phyloP scores from a whole-genome alignment of 2,888 invertebrate species.

The Melitaea athalia region DNA sequence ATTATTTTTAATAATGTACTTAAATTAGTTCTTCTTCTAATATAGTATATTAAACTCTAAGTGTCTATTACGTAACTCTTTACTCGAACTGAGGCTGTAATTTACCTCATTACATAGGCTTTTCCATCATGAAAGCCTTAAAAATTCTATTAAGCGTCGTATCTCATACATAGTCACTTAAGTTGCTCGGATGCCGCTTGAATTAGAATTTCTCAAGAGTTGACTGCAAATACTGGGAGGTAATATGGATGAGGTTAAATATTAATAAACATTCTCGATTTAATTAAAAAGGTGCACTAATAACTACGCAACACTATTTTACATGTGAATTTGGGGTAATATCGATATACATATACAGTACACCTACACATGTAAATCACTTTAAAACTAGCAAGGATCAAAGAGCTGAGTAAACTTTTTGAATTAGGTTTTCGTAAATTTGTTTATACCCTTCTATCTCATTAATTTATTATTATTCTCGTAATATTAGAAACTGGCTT shows the following conservation, averaged over 20 bases:
- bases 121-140: conserved; percentile 37
- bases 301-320: too few relatives aligned
- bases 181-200: conserved; percentile 17
- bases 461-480: too few relatives aligned
- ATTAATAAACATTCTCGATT: not conserved
- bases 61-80: conserved; percentile 39
- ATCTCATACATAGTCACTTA: conserved; percentile 39
- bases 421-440: too few relatives aligned
- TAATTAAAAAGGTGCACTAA: not conserved
- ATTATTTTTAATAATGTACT: conserved; percentile 7
- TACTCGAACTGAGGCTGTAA: conserved; percentile 35
- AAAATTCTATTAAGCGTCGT: conserved; percentile 44
- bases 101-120: conserved; percentile 40
- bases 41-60: conserved; percentile 39
- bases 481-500: too few relatives aligned
- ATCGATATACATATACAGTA: too few relatives aligned
- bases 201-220: conserved; percentile 29
- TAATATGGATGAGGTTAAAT: conserved; percentile 20
- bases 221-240: conserved; percentile 18
- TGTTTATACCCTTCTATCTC: too few relatives aligned
- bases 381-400: too few relatives aligned
- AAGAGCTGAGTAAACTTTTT: too few relatives aligned
- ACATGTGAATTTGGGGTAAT: too few relatives aligned
- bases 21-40: conserved; percentile 11
- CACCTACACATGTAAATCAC: too few relatives aligned